Base-by-base conservation (phyloP, 2,888 invertebrate species). In the Epirrhoe tristata region DNA sequence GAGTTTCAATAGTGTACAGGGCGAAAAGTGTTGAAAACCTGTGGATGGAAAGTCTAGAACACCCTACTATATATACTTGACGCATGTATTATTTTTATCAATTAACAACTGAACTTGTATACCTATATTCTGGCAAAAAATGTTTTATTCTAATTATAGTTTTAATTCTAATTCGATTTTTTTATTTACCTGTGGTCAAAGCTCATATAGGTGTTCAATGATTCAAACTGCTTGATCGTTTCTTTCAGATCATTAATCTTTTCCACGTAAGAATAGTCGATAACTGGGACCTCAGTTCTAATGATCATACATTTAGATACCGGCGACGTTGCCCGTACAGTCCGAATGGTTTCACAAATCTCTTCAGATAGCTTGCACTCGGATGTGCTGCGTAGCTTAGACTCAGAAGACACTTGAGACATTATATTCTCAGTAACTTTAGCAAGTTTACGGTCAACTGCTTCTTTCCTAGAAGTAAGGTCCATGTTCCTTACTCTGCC, bases 171-270 rank as follows among this genome's bases (percentile, higher is more conserved):
- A n/a, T n/a, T n/a, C n/a, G n/a, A n/a, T n/a, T n/a, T n/a, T 8
- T 10, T 46, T 14, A 24, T 63, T 86, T 92, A 96, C 96, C 96
- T 96, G 93, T 94, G 94, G 78, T 96, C 95, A 74, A 94, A 86
- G 80, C 94, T 93, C 86, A 95, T 94, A 77, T 86, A 90, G 58
- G 94, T 93, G 71, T 94, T 94, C 74, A 95, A 93, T 78, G 94
- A 89, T 76, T 96, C 95, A 80, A 96, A 96, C 77, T 94, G 93
- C 74, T 94, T 95, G 68, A 96, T 87, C 43, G 96, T 96, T 67
- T 91, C 87, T 77, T 94, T 95, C 52, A 96, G 87, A 63, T 93
- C 93, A 71, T 93, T 91, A 69, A 96, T 83, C n/a, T 95, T 95
- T 72, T 94, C 89, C 53, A 94, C 79, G 71, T 96, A 93, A 61